Base-by-base conservation (phyloP, 2,888 invertebrate genomes). In the Augiades crinisus region DNA sequence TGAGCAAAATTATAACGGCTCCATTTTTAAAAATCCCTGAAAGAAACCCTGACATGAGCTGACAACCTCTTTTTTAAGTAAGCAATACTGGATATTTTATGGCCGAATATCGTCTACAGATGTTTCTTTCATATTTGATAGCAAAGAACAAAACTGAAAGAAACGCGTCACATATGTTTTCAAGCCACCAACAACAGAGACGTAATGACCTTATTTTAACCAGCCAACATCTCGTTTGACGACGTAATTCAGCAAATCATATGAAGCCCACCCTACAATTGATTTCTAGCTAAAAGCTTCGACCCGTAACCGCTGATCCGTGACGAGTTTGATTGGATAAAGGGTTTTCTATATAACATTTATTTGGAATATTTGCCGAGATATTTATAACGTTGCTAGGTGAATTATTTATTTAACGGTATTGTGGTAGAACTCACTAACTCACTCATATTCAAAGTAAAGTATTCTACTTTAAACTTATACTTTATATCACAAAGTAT, bases 241-340 rank as follows among this genome's bases (percentile, higher is more conserved):
- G 46, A 19, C 17, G 38, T 38, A 43, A 46, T 40, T 53, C 34
- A 41, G 45, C 37, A 55, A 47, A 49, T 49, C 51, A 57, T 41
- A 62, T 59, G 63, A 67, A 70, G 68, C 68, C 68, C 65, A 65
- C 67, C 68, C 59, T 63, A 62, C 68, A 54, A 55, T 73, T 70
- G 72, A 73, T 72, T 76, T 67, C 49, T 71, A 68, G 66, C 67
- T 68, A 66, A 57, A 59, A 61, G 56, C 60, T 14, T 27, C 43
- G 27, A 43, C 43, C 52, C 55, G 60, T 59, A 54, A 54, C 68
- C 75, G 71, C 67, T 77, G 81, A 79, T 78, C 78, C 76, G 81
- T 69, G 65, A 67, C 69, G 62, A 59, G 62, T 61, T 67, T 80
- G 81, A 82, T 83, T 81, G 81, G 78, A 81, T 80, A 78, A 81